Evolutionary conservation across 64 coral and sea anemone genomes (phyloP).

Genomic region (Porites lutea): DNA sequence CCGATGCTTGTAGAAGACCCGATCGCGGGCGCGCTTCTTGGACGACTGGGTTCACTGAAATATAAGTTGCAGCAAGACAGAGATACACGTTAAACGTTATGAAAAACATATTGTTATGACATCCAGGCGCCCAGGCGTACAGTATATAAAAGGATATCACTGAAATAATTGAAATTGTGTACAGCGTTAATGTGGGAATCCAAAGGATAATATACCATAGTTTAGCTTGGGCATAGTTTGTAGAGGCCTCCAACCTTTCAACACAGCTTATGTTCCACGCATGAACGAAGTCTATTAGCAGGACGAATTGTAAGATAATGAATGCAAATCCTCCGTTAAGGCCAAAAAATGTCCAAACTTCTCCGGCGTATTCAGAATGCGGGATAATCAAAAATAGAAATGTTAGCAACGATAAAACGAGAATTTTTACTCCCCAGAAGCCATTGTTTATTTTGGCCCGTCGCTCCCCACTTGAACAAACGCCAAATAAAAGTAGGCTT

Average conservation of each 20-base stretch:
- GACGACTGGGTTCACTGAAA: constrained; percentile 85
- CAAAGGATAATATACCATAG: constrained; percentile 76
- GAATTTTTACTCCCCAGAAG: constrained; percentile 89
- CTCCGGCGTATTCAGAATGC: constrained; percentile 91
- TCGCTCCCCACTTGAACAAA: constrained; percentile 54
- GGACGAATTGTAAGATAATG: constrained; percentile 88
- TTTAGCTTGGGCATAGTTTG: constrained; percentile 48
- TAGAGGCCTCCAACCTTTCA: constrained; percentile 61
- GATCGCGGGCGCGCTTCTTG: constrained; percentile 85
- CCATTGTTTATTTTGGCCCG: constrained; percentile 84
- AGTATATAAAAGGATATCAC: constrained; percentile 74
- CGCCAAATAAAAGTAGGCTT: constrained; percentile 66
- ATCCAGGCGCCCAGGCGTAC: constrained; percentile 72
- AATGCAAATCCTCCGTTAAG: constrained; percentile 93
- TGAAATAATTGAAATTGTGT: constrained; percentile 79
- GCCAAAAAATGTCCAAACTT: constrained; percentile 98
- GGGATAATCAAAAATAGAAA: constrained; percentile 89
- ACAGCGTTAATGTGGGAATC: constrained; percentile 86
- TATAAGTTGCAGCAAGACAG: constrained; percentile 88
- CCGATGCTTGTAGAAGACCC: constrained; percentile 91
- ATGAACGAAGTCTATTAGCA: constrained; percentile 91
- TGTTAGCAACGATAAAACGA: constrained; percentile 60
- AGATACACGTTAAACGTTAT: constrained; percentile 92
- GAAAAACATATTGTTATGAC: constrained; percentile 94
- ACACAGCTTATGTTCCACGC: constrained; percentile 80